These are phyloP conservation scores for Colossoma macropomum DNA, from an alignment of 2,113 vertebrate species.

Conservation along the genomic window DNA sequence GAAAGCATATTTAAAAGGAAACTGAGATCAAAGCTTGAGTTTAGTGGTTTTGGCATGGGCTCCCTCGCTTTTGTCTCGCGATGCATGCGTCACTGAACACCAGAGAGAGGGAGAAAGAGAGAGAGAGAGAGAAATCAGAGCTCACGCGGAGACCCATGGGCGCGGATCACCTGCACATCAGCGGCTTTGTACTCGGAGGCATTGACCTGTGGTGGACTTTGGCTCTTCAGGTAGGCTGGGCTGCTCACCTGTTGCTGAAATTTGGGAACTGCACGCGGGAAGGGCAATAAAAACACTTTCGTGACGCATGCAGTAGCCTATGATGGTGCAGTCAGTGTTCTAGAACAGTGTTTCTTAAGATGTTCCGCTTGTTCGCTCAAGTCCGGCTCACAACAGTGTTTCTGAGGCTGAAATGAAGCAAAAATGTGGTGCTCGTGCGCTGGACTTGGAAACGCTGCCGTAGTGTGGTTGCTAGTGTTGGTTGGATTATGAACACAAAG, in stretches of 20 bases:
- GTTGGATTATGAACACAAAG: neutral
- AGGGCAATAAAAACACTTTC: too few species aligned
- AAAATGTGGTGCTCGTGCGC: neutral
- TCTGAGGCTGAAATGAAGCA: neutral
- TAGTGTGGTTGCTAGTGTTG: neutral
- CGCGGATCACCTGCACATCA: slow-evolving; percentile 22
- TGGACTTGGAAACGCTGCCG: neutral
- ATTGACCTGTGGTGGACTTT: neutral
- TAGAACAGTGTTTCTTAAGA: neutral
- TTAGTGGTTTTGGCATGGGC: slow-evolving; percentile 10
- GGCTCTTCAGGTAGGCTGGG: neutral
- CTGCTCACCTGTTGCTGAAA: neutral
- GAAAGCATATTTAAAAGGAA: neutral
- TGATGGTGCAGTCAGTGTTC: neutral
- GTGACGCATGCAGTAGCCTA: too few species aligned
- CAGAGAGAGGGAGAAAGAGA: neutral
- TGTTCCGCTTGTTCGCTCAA: too few species aligned
- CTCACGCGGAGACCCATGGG: neutral
- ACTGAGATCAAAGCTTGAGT: neutral
- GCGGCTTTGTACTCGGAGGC: neutral
- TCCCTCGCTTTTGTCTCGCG: slow-evolving; percentile 4
- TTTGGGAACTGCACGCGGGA: neutral
- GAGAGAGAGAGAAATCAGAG: slow-evolving; percentile 1
- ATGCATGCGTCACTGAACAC: slow-evolving; percentile 17
- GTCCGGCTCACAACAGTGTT: neutral